A percentile compares a stretch with the other conserved stretches of the same genome.
Conservation (phyloP, 2,888 invertebrate species). For the Tupiocoris notatus region DNA sequence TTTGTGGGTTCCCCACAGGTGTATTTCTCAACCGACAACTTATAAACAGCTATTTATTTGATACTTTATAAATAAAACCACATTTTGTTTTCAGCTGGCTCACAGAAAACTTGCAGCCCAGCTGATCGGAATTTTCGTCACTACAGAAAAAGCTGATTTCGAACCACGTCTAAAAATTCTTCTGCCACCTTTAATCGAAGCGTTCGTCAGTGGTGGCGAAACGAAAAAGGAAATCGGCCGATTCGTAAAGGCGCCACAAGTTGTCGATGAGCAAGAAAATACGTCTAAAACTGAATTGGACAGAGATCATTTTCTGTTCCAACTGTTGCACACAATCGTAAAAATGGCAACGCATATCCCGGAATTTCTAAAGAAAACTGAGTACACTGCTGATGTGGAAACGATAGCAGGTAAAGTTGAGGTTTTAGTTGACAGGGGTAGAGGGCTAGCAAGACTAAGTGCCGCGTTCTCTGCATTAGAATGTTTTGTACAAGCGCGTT, state of each 20-base stretch:
- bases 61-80: too few species aligned
- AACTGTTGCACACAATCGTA: slow-evolving; percentile 68
- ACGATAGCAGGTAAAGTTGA: slow-evolving; percentile 46
- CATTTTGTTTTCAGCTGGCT: slow-evolving; percentile 51
- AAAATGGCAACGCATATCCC: slow-evolving; percentile 68
- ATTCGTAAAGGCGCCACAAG: slow-evolving; percentile 51
- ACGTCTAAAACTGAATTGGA: slow-evolving; percentile 59
- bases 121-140: slow-evolving; percentile 75
- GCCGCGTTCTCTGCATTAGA: too few species aligned
- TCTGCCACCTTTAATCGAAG: slow-evolving; percentile 62
- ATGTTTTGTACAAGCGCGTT: background rate
- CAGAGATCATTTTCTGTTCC: slow-evolving; percentile 73
- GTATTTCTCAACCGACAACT: too few species aligned
- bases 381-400: slow-evolving; percentile 54
- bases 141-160: slow-evolving; percentile 71
- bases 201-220: slow-evolving; percentile 57
- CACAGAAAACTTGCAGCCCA: slow-evolving; percentile 76
- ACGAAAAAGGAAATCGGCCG: slow-evolving; percentile 48
- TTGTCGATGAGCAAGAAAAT: slow-evolving; percentile 51
- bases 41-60: too few species aligned
- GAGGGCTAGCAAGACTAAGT: too few species aligned
- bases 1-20: too few species aligned
- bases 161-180: slow-evolving; percentile 63
- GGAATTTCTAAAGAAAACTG: slow-evolving; percentile 59
- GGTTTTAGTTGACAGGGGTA: too few species aligned